These are phyloP conservation scores for Atopsyche davidsoni DNA, from an alignment of 1,140 invertebrate species.

Conservation along the genomic window DNA sequence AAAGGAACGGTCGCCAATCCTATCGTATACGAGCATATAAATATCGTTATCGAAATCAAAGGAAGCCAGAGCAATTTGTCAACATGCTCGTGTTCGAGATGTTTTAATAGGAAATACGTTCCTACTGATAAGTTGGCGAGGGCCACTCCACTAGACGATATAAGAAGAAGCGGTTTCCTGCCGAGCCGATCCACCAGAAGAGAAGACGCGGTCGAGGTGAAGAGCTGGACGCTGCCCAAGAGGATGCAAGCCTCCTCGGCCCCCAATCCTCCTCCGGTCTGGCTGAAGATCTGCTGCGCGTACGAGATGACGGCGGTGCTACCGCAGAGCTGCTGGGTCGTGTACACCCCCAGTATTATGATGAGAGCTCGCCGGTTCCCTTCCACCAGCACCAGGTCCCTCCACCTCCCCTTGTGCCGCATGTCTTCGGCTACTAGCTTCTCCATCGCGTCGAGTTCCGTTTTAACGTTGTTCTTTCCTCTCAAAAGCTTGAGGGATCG, in stretches of 20 bases:
- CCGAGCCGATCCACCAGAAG: constrained; percentile 66
- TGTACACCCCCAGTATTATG: constrained; percentile 58
- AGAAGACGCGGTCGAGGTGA: constrained; percentile 56
- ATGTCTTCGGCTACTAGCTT: constrained; percentile 52
- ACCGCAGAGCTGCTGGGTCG: constrained; percentile 70
- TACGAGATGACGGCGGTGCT: constrained; percentile 72
- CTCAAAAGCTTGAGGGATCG: constrained; percentile 56
- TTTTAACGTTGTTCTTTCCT: constrained; percentile 51
- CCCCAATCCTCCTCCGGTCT: constrained; percentile 45
- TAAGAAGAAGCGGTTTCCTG: constrained; percentile 58
- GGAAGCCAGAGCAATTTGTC: constrained; percentile 53
- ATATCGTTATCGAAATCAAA: constrained; percentile 59
- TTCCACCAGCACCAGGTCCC: constrained; percentile 51
- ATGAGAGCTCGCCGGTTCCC: constrained; percentile 60
- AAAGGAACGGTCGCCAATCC: constrained; percentile 68
- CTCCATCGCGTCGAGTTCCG: constrained; percentile 57
- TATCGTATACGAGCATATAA: constrained; percentile 64
- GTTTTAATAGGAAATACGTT: constrained; percentile 56
- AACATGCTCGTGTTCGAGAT: constrained; percentile 36
- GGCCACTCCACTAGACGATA: constrained; percentile 53
- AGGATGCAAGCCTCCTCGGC: constrained; percentile 55
- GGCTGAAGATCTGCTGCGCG: constrained; percentile 64
- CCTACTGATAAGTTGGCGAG: constrained; percentile 51
- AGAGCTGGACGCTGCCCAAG: constrained; percentile 60
- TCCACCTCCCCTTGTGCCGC: constrained; percentile 49